A percentile compares a stretch with the other conserved stretches of the same genome.
Conservation (phyloP, 2,797 vertebrate species). For the Octomys mimax region DNA sequence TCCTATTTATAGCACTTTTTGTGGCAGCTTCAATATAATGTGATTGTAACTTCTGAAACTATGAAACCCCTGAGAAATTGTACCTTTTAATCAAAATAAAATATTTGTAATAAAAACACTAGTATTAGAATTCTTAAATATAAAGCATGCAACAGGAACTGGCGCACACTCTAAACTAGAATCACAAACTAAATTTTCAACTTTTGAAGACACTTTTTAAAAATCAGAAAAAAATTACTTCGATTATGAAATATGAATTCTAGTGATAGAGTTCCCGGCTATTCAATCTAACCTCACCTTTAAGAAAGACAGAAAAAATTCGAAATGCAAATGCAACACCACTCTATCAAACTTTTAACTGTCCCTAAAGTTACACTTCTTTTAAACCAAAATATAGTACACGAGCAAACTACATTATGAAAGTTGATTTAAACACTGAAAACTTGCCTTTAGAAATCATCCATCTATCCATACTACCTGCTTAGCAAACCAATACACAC, state of each 20-base stretch:
- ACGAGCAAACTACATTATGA: background rate
- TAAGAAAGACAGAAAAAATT: background rate
- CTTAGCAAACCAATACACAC: background rate
- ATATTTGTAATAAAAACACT: slow-evolving; percentile 84
- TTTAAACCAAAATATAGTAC: slow-evolving; percentile 46
- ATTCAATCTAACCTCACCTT: background rate
- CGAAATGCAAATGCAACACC: background rate
- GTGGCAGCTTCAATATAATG: slow-evolving; percentile 82
- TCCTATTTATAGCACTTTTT: slow-evolving; percentile 83
- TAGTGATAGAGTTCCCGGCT: background rate
- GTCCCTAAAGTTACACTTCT: background rate
- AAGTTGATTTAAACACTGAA: background rate
- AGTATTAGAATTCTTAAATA: background rate
- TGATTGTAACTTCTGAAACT: slow-evolving; percentile 89
- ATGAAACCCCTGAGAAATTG: slow-evolving; percentile 91
- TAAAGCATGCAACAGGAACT: background rate
- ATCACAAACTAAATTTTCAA: slow-evolving; percentile 26
- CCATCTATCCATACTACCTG: background rate
- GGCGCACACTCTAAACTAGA: background rate
- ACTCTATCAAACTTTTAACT: slow-evolving; percentile 2
- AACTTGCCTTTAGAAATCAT: background rate
- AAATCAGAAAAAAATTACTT: slow-evolving; percentile 38
- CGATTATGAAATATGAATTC: slow-evolving; percentile 37
- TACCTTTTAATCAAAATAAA: slow-evolving; percentile 91
- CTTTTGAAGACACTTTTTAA: slow-evolving; percentile 33